Conservation (phyloP, 2,888 invertebrate species). For the Eupeodes latifasciatus region DNA sequence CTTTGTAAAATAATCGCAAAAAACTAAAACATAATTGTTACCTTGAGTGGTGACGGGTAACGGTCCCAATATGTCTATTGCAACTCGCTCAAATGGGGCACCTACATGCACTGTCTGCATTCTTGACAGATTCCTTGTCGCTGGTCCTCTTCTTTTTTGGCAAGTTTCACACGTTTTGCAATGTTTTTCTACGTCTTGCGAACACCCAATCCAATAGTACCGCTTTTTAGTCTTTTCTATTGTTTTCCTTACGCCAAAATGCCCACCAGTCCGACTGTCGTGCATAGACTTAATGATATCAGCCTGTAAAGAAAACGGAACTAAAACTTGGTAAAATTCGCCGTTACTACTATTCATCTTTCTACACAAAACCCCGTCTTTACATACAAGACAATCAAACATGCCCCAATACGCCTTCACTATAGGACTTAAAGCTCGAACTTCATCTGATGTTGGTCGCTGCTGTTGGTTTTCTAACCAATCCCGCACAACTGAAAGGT, state of each 20-base stretch:
- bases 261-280: slow-evolving; percentile 23
- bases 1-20: slow-evolving; percentile 34
- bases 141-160: slow-evolving; percentile 10
- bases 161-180: too few species aligned
- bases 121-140: not conserved
- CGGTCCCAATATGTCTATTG: slow-evolving; percentile 42
- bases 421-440: not conserved
- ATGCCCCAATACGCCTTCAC: not conserved
- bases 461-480: too few species aligned
- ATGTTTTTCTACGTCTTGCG: not conserved
- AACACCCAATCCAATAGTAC: slow-evolving; percentile 11
- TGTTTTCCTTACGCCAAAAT: slow-evolving; percentile 16
- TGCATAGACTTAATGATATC: slow-evolving; percentile 28
- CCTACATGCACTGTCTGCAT: not conserved
- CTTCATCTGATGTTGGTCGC: not conserved
- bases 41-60: not conserved
- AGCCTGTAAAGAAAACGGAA: slow-evolving; percentile 13
- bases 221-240: not conserved
- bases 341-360: too few species aligned
- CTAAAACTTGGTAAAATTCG: slow-evolving; percentile 12
- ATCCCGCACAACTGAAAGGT: too few species aligned
- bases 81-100: not conserved
- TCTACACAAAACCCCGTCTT: not conserved
- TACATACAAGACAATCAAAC: not conserved
- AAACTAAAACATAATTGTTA: slow-evolving; percentile 13